These are phyloP conservation scores for Zeugodacus cucurbitae DNA, from an alignment of 1,140 invertebrate species.

Conservation along the genomic window DNA sequence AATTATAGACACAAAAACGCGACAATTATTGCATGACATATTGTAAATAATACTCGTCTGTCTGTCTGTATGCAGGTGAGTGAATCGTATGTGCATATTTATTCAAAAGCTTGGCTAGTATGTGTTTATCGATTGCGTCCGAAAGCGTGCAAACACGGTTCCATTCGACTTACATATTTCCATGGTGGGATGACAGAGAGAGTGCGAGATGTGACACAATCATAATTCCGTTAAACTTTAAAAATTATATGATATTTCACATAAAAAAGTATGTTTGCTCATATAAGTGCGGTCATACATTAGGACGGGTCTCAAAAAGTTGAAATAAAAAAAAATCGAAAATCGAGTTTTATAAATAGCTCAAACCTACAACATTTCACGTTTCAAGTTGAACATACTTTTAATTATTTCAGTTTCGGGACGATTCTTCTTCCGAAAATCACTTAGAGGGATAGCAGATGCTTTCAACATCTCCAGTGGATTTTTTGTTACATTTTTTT, in stretches of 20 bases:
- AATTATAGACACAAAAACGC: conserved; percentile 13
- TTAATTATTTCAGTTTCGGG: too few species aligned
- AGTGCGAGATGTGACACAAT: conserved; percentile 14
- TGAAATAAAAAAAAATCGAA: too few species aligned
- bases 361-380: too few species aligned
- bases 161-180: neutral
- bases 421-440: too few species aligned
- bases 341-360: too few species aligned
- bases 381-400: too few species aligned
- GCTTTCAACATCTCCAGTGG: too few species aligned
- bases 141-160: conserved; percentile 1
- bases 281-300: neutral
- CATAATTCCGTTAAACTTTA: neutral
- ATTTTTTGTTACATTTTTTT: too few species aligned
- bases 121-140: conserved; percentile 24
- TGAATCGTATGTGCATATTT: neutral
- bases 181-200: neutral
- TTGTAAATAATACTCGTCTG: neutral
- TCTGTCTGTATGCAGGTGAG: neutral
- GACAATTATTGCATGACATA: conserved; percentile 16
- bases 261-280: neutral
- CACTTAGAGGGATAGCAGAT: too few species aligned
- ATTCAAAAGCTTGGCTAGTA: neutral
- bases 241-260: neutral
- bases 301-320: neutral